Conservation (phyloP, 2,797 vertebrate species). For the Hippoglossus hippoglossus region DNA sequence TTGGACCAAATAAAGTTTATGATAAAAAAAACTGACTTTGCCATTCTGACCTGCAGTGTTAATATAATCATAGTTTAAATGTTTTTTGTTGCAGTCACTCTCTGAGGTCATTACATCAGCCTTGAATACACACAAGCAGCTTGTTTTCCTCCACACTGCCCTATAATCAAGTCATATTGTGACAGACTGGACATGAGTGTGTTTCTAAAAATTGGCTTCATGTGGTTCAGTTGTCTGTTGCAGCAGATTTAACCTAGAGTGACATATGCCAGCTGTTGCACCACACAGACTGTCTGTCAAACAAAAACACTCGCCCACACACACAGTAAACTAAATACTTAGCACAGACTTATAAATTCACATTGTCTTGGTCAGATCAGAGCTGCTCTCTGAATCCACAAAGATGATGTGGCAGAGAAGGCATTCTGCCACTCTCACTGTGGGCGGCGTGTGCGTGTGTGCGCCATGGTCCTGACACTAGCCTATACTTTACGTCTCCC, state of each 20-base stretch:
- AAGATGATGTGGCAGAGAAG: slow-evolving; percentile 54
- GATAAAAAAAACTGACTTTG: too few relatives aligned
- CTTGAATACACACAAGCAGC: slow-evolving; percentile 18
- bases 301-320: slow-evolving; percentile 14
- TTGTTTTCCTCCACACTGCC: slow-evolving; percentile 29
- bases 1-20: too few relatives aligned
- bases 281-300: slow-evolving; percentile 44
- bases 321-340: slow-evolving; percentile 23
- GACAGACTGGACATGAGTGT: slow-evolving; percentile 15
- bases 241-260: slow-evolving; percentile 30
- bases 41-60: not conserved
- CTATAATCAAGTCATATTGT: slow-evolving; percentile 13
- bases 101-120: slow-evolving; percentile 31
- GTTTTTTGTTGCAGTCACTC: not conserved
- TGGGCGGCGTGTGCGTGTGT: slow-evolving; percentile 14
- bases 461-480: slow-evolving; percentile 14
- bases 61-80: not conserved
- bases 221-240: slow-evolving; percentile 21
- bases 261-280: slow-evolving; percentile 44
- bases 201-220: slow-evolving; percentile 21
- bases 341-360: slow-evolving; percentile 21
- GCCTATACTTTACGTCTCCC: slow-evolving; percentile 34
- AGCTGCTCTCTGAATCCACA: slow-evolving; percentile 40
- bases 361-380: slow-evolving; percentile 42
- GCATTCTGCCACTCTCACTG: slow-evolving; percentile 31